Conservation (phyloP, 2,888 invertebrate species). For the Netelia fuscicornis region DNA sequence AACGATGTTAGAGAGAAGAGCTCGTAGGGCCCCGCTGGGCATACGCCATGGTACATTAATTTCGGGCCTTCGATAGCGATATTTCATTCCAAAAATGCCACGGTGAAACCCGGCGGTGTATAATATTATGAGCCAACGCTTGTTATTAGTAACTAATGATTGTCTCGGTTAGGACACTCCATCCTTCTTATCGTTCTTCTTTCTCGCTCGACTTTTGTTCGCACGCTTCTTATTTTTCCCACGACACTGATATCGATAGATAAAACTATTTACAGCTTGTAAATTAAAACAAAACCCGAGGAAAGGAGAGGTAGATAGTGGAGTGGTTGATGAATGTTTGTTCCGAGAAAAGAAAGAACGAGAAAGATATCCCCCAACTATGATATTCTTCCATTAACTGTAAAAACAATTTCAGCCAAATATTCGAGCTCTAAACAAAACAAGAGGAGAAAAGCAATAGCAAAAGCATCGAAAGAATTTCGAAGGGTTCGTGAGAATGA, state of each 20-base stretch:
- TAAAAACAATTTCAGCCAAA: background rate
- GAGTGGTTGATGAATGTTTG: background rate
- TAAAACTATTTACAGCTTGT: background rate
- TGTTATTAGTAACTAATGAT: slow-evolving; percentile 55
- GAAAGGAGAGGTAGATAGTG: too few relatives aligned
- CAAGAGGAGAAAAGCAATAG: background rate
- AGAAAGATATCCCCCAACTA: background rate
- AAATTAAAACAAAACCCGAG: background rate
- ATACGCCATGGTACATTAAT: slow-evolving; percentile 53
- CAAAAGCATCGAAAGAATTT: background rate
- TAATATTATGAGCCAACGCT: slow-evolving; percentile 39
- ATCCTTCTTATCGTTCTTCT: slow-evolving; percentile 31
- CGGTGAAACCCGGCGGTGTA: slow-evolving; percentile 37
- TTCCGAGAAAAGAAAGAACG: background rate
- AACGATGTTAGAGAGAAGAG: slow-evolving; percentile 21
- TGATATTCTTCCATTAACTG: background rate
- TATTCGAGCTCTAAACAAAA: background rate
- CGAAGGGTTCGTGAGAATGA: slow-evolving; percentile 19
- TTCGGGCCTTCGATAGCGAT: slow-evolving; percentile 54
- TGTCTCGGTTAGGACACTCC: slow-evolving; percentile 24
- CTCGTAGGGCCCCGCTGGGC: slow-evolving; percentile 37
- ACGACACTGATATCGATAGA: too few relatives aligned
- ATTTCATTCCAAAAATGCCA: slow-evolving; percentile 50
- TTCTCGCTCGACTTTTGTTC: slow-evolving; percentile 6
- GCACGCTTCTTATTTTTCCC: background rate